Evolutionary conservation across 2,797 vertebrate species (phyloP).

Genomic region (Myotis daubentonii): DNA sequence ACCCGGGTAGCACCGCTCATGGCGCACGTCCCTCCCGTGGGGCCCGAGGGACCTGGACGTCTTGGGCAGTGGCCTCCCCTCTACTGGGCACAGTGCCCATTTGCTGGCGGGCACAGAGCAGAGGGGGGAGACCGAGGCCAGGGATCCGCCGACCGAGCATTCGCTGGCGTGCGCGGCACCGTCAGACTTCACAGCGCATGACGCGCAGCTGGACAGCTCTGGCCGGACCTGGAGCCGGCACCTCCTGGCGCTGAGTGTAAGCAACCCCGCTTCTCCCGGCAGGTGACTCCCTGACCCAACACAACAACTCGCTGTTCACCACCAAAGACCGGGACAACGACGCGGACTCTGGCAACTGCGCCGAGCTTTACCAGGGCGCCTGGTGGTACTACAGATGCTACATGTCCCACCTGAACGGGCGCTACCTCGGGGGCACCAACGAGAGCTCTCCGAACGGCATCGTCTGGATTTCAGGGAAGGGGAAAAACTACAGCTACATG

Average conservation of each 20-base stretch:
- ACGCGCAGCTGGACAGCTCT: too few species aligned
- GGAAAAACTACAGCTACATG: slow-evolving; percentile 79
- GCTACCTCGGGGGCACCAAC: slow-evolving; percentile 60
- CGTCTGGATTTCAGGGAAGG: slow-evolving; percentile 76
- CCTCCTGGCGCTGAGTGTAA: neutral
- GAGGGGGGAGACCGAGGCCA: fast-evolving
- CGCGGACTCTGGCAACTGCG: slow-evolving; percentile 48
- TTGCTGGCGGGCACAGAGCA: neutral
- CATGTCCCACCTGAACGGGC: slow-evolving; percentile 82
- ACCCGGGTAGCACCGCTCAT: fast-evolving
- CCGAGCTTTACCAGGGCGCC: neutral
- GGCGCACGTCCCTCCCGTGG: too few species aligned
- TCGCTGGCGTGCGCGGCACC: too few species aligned
- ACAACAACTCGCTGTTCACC: slow-evolving; percentile 74
- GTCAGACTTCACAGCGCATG: too few species aligned
- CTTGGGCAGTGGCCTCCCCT: neutral
- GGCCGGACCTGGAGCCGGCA: too few species aligned
- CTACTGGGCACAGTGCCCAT: neutral
- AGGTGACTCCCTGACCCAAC: slow-evolving; percentile 77
- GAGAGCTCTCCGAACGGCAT: slow-evolving; percentile 71
- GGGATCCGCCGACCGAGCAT: fast-evolving
- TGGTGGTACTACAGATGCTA: too few species aligned
- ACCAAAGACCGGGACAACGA: slow-evolving; percentile 78
- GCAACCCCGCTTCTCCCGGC: neutral
- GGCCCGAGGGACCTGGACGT: neutral